Percentiles rank a stretch among this genome's conserved stretches.
Conservation (phyloP, 2,797 vertebrate species). For the Anguilla pacifica region DNA sequence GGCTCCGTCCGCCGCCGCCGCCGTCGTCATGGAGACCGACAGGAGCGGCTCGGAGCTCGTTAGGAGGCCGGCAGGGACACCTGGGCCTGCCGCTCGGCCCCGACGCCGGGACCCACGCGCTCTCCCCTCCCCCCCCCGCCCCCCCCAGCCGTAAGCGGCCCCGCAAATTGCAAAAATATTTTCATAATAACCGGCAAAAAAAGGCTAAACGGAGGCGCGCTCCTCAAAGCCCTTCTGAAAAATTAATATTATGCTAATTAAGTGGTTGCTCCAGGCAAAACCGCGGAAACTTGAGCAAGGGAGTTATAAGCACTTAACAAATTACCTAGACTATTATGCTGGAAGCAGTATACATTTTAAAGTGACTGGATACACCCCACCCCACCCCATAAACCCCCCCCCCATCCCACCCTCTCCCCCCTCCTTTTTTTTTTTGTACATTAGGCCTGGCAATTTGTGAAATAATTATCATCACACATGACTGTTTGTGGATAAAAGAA, state of each 20-base stretch:
- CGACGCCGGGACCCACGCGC: conserved; percentile 42
- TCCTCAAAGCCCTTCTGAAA: conserved; percentile 69
- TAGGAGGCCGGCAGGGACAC: conserved; percentile 70
- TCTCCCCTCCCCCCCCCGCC: conserved; percentile 22
- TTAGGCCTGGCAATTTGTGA: background rate
- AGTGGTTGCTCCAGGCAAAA: conserved; percentile 68
- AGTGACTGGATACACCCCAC: conserved; percentile 46
- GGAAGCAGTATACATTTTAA: conserved; percentile 67
- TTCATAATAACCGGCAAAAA: conserved; percentile 53
- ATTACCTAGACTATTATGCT: conserved; percentile 66
- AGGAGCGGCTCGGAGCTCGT: conserved; percentile 72
- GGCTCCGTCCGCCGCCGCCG: background rate
- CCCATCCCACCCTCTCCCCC: background rate
- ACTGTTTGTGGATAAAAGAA: background rate
- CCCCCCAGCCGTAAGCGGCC: conserved; percentile 50
- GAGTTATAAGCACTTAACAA: conserved; percentile 70
- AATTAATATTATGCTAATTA: conserved; percentile 77
- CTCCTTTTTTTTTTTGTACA: background rate
- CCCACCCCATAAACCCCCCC: background rate
- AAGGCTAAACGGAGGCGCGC: conserved; percentile 64
- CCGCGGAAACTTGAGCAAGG: conserved; percentile 64
- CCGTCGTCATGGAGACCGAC: conserved; percentile 74
- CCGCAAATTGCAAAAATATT: conserved; percentile 51
- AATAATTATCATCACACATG: background rate
- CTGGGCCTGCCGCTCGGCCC: conserved; percentile 55